phyloP scores from a whole-genome alignment of 2,888 invertebrate genomes.

The Caenorhabditis becei region DNA sequence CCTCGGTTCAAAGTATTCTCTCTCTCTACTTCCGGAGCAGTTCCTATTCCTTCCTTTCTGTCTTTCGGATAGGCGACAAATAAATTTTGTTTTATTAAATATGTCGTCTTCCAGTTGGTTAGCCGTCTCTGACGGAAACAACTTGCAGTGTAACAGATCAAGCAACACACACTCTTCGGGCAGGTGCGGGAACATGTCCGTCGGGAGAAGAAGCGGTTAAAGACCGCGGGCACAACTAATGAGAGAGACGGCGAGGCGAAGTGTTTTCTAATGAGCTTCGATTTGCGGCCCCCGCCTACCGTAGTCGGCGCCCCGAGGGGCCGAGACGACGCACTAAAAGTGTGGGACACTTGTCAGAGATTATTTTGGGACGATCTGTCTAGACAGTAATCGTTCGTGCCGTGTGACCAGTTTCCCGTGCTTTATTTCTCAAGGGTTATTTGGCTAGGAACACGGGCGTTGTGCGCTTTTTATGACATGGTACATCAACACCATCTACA shows the following conservation, averaged over 20 bases:
- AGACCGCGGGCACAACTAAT: conserved; percentile 2
- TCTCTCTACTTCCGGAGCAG: neutral
- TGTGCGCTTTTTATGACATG: too few relatives aligned
- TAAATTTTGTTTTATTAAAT: conserved; percentile 13
- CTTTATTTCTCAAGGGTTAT: too few relatives aligned
- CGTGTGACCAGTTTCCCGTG: too few relatives aligned
- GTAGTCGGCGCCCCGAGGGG: conserved; percentile 13
- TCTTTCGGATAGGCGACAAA: conserved; percentile 19
- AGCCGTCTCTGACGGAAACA: neutral
- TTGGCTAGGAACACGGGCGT: too few relatives aligned
- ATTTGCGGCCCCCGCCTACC: conserved; percentile 17
- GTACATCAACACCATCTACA: too few relatives aligned
- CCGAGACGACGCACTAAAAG: neutral
- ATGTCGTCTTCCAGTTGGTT: neutral
- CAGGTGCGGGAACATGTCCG: conserved; percentile 3
- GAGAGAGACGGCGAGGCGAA: neutral
- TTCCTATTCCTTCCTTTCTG: neutral
- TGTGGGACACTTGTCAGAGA: neutral
- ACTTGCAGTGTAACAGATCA: conserved; percentile 24
- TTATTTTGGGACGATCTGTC: neutral
- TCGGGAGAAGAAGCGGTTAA: conserved; percentile 13
- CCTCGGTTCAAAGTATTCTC: conserved; percentile 11
- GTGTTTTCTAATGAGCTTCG: conserved; percentile 46
- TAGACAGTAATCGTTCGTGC: too few relatives aligned
- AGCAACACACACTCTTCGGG: conserved; percentile 7